Evolutionary conservation across 1,140 invertebrate genomes (phyloP).

Genomic region (Telenomus remus): DNA sequence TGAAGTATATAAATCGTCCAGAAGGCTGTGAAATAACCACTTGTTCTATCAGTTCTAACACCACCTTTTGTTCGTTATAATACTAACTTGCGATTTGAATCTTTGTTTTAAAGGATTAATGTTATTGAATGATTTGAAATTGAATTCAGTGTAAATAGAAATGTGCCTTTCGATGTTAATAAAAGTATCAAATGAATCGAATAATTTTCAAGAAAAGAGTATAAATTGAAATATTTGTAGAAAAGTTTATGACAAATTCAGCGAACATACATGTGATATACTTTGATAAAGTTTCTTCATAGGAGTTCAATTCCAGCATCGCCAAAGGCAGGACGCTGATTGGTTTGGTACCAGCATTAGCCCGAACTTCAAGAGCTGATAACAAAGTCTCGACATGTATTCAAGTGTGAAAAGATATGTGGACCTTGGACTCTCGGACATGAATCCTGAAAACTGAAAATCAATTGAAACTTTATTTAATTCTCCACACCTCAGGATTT

Average conservation of each 20-base stretch:
- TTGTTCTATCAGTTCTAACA: not conserved
- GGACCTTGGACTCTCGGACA: constrained; percentile 43
- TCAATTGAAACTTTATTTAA: constrained; percentile 23
- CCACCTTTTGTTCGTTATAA: no score
- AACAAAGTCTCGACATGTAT: constrained; percentile 53
- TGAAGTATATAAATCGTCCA: constrained; percentile 14
- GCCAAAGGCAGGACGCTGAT: constrained; percentile 45
- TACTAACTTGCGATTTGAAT: no score
- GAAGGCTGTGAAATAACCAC: constrained; percentile 1
- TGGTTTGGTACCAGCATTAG: constrained; percentile 54
- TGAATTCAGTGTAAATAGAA: no score
- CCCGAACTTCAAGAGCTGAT: constrained; percentile 47
- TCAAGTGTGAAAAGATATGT: constrained; percentile 55
- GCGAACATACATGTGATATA: constrained; percentile 38
- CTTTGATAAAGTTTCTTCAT: constrained; percentile 49
- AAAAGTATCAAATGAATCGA: not conserved
- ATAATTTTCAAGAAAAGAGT: not conserved
- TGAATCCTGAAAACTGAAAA: constrained; percentile 36
- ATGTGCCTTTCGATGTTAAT: no score
- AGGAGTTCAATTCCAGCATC: constrained; percentile 34
- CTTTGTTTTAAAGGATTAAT: no score
- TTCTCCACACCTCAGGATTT: not conserved
- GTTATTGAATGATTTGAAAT: no score
- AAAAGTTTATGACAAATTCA: constrained; percentile 40
- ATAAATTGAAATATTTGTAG: constrained; percentile 23